These are phyloP conservation scores for Brachionus manjavacas DNA, from an alignment of 1,140 invertebrate genomes.

Conservation along the genomic window DNA sequence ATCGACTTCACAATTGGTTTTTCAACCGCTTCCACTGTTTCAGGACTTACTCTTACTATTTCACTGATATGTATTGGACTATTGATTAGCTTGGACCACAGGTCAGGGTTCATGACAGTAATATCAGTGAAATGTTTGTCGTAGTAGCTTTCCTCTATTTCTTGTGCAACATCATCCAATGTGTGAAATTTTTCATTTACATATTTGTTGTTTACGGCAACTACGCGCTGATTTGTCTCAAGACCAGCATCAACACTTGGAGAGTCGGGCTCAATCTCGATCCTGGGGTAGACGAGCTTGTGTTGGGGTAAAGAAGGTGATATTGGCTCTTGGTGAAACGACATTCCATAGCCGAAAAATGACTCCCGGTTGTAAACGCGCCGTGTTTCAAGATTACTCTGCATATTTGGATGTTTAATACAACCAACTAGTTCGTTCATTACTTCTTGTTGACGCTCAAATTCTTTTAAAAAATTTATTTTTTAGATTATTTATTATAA, in stretches of 20 bases:
- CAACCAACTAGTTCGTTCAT: not conserved
- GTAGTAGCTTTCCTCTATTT: constrained; percentile 30
- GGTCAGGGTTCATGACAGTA: not conserved
- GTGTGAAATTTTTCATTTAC: constrained; percentile 8
- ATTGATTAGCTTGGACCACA: not conserved
- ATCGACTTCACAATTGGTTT: not conserved
- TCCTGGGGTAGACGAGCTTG: constrained; percentile 27
- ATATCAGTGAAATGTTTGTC: constrained; percentile 1
- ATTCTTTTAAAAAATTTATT: not conserved
- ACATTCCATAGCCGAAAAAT: constrained; percentile 34
- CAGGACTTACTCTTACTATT: not conserved
- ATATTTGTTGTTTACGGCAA: constrained; percentile 28
- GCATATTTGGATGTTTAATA: constrained; percentile 1
- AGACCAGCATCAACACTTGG: constrained; percentile 27
- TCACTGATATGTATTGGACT: not conserved
- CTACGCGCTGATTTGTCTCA: not conserved
- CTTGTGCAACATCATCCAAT: constrained; percentile 26
- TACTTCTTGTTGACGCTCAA: constrained; percentile 37
- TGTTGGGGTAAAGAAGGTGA: not conserved
- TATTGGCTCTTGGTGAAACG: constrained; percentile 29
- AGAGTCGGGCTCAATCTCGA: constrained; percentile 21
- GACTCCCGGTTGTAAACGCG: not conserved
- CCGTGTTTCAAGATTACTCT: not conserved
- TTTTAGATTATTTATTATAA: not conserved
- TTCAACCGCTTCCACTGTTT: not conserved